Evolutionary conservation across 2,888 invertebrate genomes (phyloP).

Genomic region (Eristalis arbustorum): DNA sequence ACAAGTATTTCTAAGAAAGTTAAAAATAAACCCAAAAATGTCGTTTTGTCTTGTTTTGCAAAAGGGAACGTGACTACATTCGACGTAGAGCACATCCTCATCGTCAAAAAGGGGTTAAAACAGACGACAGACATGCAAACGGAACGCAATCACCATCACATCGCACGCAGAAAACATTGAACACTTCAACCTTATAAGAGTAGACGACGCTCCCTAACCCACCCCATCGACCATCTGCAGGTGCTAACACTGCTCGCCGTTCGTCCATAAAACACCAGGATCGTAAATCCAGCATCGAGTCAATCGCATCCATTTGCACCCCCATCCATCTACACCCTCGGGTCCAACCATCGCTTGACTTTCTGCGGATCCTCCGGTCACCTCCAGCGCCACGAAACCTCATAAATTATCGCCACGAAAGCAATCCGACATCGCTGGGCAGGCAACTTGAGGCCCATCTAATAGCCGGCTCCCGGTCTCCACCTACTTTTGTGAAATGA

Average conservation of each 20-base stretch:
- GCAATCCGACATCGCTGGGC: constrained; percentile 1
- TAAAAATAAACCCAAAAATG: no score
- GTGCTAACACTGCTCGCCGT: neutral
- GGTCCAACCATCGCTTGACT: neutral
- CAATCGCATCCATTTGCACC: neutral
- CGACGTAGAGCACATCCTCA: no score
- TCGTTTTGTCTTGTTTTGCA: no score
- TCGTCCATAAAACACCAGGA: neutral
- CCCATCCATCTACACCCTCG: neutral
- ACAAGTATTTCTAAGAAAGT: no score
- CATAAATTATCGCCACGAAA: neutral
- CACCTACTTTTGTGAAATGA: constrained; percentile 54
- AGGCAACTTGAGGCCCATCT: constrained; percentile 14
- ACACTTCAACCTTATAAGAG: no score
- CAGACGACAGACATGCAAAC: no score
- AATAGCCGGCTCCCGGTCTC: constrained; percentile 50
- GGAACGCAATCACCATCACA: no score
- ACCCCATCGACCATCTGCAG: neutral
- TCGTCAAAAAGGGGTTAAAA: no score
- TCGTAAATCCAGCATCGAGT: neutral
- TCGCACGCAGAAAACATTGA: no score
- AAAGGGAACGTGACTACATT: no score
- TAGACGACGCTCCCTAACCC: no score
- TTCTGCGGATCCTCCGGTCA: no score
- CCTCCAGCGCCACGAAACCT: neutral